phyloP scores from a whole-genome alignment of 2,888 invertebrate species.

The Cephus sareptanus region DNA sequence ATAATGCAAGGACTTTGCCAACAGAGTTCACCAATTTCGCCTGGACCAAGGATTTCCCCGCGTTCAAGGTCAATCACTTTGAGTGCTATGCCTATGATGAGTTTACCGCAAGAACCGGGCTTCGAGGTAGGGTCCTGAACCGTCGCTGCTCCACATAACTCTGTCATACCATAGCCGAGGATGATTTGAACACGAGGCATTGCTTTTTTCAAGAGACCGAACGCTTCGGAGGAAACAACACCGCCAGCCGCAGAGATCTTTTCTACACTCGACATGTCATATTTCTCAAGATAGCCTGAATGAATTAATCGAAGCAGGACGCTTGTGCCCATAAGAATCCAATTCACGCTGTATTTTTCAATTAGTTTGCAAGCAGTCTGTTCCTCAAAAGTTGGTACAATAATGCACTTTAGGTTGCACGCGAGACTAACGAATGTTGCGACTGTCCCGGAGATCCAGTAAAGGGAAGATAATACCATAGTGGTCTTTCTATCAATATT shows the following conservation, averaged over 20 bases:
- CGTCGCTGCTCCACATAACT: slow-evolving; percentile 32
- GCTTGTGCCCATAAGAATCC: slow-evolving; percentile 37
- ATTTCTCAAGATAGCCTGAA: slow-evolving; percentile 22
- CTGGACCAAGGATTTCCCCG: slow-evolving; percentile 38
- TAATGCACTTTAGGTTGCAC: slow-evolving; percentile 18
- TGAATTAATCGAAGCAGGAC: slow-evolving; percentile 36
- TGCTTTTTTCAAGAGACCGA: slow-evolving; percentile 17
- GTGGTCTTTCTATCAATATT: neutral
- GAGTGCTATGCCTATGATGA: slow-evolving; percentile 30
- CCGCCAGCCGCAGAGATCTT: slow-evolving; percentile 33
- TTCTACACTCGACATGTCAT: slow-evolving; percentile 36
- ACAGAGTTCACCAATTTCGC: slow-evolving; percentile 31
- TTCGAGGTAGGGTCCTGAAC: slow-evolving; percentile 26
- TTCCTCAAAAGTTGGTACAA: slow-evolving; percentile 31
- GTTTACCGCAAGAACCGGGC: slow-evolving; percentile 45
- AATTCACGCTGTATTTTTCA: slow-evolving; percentile 49
- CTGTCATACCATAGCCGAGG: slow-evolving; percentile 50
- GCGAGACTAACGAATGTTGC: slow-evolving; percentile 28
- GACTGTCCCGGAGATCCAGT: slow-evolving; percentile 52
- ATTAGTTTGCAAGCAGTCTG: slow-evolving; percentile 41
- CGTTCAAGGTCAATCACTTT: slow-evolving; percentile 43
- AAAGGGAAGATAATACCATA: slow-evolving; percentile 29
- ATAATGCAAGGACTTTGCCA: slow-evolving; percentile 2
- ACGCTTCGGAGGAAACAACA: slow-evolving; percentile 26
- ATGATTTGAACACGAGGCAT: slow-evolving; percentile 27